Percentiles rank a stretch among this genome's conserved stretches.
Evolutionary conservation across 2,113 vertebrate species (phyloP).

Genomic region (Fukomys damarensis): DNA sequence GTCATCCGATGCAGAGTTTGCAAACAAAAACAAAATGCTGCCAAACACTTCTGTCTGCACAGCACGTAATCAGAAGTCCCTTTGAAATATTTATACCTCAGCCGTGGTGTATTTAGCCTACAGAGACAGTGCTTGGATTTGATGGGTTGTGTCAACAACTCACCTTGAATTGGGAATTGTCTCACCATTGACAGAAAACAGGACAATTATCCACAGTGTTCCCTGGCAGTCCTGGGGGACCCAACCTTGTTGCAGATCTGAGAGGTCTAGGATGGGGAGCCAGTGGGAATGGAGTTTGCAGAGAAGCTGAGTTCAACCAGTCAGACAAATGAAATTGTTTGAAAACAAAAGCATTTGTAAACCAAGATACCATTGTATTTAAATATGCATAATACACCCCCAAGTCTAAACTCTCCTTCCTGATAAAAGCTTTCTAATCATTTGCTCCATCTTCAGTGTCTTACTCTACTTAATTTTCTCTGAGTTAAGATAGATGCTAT

Average conservation of each 20-base stretch:
- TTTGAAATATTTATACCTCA: conserved; percentile 80
- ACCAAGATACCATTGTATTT: background rate
- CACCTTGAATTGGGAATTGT: background rate
- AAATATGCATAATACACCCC: background rate
- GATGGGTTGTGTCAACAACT: conserved; percentile 76
- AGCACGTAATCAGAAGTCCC: conserved; percentile 62
- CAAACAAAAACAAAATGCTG: too few relatives aligned
- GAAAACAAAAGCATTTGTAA: background rate
- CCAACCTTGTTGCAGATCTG: accelerated
- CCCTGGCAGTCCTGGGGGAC: background rate
- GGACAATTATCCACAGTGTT: conserved; percentile 57
- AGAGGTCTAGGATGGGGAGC: background rate
- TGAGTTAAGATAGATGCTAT: background rate
- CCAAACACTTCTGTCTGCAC: background rate
- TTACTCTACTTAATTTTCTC: background rate
- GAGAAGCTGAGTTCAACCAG: background rate
- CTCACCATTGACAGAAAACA: conserved; percentile 62
- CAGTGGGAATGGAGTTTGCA: accelerated
- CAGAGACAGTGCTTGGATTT: conserved; percentile 9
- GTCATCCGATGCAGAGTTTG: background rate
- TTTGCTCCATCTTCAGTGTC: background rate
- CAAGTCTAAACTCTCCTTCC: background rate
- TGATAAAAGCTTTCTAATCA: background rate
- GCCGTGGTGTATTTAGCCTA: background rate
- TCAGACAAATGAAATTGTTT: background rate